Evolutionary conservation across 2,888 invertebrate genomes (phyloP).

Genomic region (Morpho achilles): DNA sequence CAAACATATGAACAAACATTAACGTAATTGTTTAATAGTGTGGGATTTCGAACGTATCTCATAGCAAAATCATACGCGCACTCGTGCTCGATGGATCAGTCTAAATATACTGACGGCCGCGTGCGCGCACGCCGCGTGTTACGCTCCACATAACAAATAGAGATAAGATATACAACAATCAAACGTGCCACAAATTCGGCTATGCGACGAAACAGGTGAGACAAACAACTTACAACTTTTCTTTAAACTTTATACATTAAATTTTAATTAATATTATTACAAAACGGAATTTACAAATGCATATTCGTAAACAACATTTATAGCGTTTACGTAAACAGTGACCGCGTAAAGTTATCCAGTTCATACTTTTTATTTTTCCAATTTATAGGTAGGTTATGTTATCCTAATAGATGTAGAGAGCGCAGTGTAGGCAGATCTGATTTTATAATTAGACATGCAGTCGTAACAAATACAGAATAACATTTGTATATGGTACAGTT

Average conservation of each 20-base stretch:
- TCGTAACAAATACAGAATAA: slow-evolving; percentile 9
- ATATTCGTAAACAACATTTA: slow-evolving; percentile 53
- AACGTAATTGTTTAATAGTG: slow-evolving; percentile 18
- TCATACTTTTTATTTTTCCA: slow-evolving; percentile 29
- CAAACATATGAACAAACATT: slow-evolving; percentile 1
- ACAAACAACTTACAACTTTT: slow-evolving; percentile 19
- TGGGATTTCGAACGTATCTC: slow-evolving; percentile 25
- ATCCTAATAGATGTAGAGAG: slow-evolving; percentile 15
- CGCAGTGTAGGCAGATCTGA: slow-evolving; percentile 18
- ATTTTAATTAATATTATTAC: slow-evolving; percentile 36
- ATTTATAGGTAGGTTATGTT: slow-evolving; percentile 37
- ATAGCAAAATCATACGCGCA: slow-evolving; percentile 17
- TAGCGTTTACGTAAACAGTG: slow-evolving; percentile 45
- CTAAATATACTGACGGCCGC: slow-evolving; percentile 72
- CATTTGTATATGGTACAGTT: slow-evolving; percentile 4
- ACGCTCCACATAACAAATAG: slow-evolving; percentile 55
- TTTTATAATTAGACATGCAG: slow-evolving; percentile 17
- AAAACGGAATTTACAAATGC: slow-evolving; percentile 30
- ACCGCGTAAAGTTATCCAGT: slow-evolving; percentile 27
- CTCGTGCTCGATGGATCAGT: slow-evolving; percentile 60
- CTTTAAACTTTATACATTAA: slow-evolving; percentile 23
- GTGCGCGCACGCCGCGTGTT: slow-evolving; percentile 57
- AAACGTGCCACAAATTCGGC: slow-evolving; percentile 52
- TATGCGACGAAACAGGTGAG: slow-evolving; percentile 71
- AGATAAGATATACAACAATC: slow-evolving; percentile 64